Evolutionary conservation across 2,797 vertebrate species (phyloP), one percentile per base, ranked within the genome.

Genomic region (Helostoma temminkii): DNA sequence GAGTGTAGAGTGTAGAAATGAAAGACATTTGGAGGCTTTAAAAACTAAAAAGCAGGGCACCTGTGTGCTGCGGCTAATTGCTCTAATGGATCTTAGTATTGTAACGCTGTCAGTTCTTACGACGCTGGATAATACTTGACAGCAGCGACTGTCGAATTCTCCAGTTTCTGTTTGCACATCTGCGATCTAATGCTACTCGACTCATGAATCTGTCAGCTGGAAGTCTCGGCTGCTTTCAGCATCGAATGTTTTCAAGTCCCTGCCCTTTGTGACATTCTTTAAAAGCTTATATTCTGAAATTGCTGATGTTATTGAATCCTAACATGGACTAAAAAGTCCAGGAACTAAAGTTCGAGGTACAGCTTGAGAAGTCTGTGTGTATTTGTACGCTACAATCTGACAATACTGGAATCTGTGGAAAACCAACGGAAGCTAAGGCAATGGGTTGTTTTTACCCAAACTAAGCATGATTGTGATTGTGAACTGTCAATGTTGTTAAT

Each of bases 71-170:
- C 59, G 1, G 74, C 67, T 88, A 89, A 89, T 85, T 87, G 81
- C 72, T 52, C 67, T 87, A 85, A 87, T 86, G 88, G 87, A 80
- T 80, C 75, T 83, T 66, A 54, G 74, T 50, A 49, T 76, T 53
- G 18, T 46, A 60, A 37, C 41, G 5, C 59, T 58, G 81, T 81
- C 81, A 65, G 11, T 69, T 72, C 71, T 48, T 26, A 60, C 73
- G 14, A 36, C 61, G 8, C 56, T 9, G 74, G 74, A 68, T 85
- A 84, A 85, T 72, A 69, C 77, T 67, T 18, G 69, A 75, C 66
- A 67, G 71, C 75, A 57, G 72, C 54, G 12, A 55, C 49, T 11
- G 78, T 80, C 70, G 77, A 58, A 77, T 75, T 81, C 70, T 60
- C 67, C 67, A 65, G 49, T 80, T 78, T 76, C 75, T 58, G 63